Evolutionary conservation across 2,797 vertebrate genomes (phyloP).

Genomic region (Smutsia temminckii): DNA sequence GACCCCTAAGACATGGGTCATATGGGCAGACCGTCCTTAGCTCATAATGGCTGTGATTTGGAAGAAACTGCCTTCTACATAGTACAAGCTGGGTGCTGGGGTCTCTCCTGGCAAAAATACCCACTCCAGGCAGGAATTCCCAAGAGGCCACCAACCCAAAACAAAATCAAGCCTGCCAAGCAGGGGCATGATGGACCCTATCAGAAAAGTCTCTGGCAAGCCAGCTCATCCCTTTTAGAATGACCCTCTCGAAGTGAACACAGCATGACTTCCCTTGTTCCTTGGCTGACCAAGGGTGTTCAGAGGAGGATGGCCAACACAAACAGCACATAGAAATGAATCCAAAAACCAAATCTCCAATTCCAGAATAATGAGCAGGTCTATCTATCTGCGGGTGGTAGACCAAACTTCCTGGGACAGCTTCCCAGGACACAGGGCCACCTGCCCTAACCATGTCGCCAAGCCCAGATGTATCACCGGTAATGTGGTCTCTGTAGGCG

Average conservation of each 20-base stretch:
- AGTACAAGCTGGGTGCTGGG: not conserved
- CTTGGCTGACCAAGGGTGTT: not conserved
- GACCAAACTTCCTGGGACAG: not conserved
- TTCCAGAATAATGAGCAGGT: not conserved
- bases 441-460: not conserved
- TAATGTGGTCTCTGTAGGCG: not conserved
- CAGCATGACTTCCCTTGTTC: not conserved
- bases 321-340: slow-evolving; percentile 49
- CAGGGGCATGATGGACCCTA: not conserved
- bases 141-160: not conserved
- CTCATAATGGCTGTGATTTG: not conserved
- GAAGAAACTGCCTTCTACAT: not conserved
- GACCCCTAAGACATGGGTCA: not conserved
- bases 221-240: not conserved
- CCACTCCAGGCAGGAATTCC: not conserved
- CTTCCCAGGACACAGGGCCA: not conserved
- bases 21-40: not conserved
- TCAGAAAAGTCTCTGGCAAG: not conserved
- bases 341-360: slow-evolving; percentile 51
- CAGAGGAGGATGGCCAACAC: not conserved
- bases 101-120: not conserved
- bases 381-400: not conserved
- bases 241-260: not conserved
- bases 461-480: not conserved
- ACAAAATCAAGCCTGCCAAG: not conserved